Conservation (phyloP, 2,888 invertebrate genomes). For the Biston betularia region DNA sequence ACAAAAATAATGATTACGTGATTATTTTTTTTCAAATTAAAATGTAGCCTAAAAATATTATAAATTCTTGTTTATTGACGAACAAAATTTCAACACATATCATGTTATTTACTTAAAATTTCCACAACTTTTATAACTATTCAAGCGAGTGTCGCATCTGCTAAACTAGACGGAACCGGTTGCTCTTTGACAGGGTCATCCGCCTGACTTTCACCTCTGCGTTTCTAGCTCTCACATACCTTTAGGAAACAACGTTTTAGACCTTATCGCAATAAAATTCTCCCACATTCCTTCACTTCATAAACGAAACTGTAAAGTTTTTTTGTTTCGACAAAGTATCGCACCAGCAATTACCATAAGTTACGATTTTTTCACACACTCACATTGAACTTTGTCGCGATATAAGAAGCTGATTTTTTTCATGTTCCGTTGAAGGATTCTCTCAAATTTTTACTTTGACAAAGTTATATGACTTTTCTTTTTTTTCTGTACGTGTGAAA, state of each 20-base stretch:
- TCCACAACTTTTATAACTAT: conserved; percentile 1
- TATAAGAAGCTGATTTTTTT: background rate
- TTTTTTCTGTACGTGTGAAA: conserved; percentile 1
- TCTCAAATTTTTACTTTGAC: background rate
- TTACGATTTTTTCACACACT: conserved; percentile 2
- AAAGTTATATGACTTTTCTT: background rate
- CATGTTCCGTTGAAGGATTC: background rate
- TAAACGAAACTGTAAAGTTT: background rate
- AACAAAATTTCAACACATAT: no score
- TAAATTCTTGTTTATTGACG: no score
- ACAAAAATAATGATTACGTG: no score
- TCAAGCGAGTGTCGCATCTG: conserved; percentile 18
- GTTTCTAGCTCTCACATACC: conserved; percentile 9
- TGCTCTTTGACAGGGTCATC: conserved; percentile 35
- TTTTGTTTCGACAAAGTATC: conserved; percentile 5
- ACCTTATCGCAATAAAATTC: conserved; percentile 3
- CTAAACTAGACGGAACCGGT: background rate
- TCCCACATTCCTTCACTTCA: background rate
- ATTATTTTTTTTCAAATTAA: no score
- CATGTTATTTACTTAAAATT: background rate
- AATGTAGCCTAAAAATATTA: no score
- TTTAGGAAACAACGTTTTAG: background rate
- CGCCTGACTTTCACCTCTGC: conserved; percentile 32
- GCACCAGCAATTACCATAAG: background rate
- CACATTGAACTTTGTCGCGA: background rate